A percentile compares a stretch with the other conserved stretches of the same genome.
Conservation (phyloP, 2,888 invertebrate genomes). For the Resseliella maxima region DNA sequence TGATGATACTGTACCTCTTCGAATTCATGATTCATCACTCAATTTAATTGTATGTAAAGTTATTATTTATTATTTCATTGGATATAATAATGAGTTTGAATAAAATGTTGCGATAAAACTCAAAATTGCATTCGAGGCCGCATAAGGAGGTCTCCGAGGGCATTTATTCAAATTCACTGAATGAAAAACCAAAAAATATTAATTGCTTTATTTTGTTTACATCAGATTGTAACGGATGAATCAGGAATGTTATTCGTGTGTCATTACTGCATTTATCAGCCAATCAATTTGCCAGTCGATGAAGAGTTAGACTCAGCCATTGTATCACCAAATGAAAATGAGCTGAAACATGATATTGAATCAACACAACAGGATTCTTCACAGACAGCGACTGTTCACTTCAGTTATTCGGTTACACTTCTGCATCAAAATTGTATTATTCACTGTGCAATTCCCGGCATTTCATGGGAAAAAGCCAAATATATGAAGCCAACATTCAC, state of each 20-base stretch:
- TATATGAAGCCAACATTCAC: conserved; percentile 81
- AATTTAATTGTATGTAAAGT: no score
- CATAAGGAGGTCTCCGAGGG: no score
- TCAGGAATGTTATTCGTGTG: conserved; percentile 81
- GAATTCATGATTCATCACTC: conserved; percentile 84
- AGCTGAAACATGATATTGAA: conserved; percentile 55
- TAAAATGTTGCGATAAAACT: no score
- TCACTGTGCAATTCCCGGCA: conserved; percentile 83
- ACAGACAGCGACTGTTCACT: conserved; percentile 74
- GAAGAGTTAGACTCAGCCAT: conserved; percentile 61
- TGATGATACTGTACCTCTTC: conserved; percentile 82
- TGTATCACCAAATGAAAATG: conserved; percentile 59
- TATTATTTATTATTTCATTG: no score
- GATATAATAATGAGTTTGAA: no score
- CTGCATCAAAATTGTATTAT: conserved; percentile 86
- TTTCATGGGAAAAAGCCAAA: conserved; percentile 83
- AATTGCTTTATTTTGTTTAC: no score
- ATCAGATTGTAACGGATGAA: conserved; percentile 81
- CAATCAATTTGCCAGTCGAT: conserved; percentile 69
- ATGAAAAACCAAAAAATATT: no score
- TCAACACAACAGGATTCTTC: conserved; percentile 54
- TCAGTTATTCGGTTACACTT: conserved; percentile 86
- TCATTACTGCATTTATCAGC: conserved; percentile 86
- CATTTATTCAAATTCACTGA: no score
- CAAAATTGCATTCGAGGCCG: no score